phyloP scores from a whole-genome alignment of 1,140 invertebrate species.

The Samia ricini region DNA sequence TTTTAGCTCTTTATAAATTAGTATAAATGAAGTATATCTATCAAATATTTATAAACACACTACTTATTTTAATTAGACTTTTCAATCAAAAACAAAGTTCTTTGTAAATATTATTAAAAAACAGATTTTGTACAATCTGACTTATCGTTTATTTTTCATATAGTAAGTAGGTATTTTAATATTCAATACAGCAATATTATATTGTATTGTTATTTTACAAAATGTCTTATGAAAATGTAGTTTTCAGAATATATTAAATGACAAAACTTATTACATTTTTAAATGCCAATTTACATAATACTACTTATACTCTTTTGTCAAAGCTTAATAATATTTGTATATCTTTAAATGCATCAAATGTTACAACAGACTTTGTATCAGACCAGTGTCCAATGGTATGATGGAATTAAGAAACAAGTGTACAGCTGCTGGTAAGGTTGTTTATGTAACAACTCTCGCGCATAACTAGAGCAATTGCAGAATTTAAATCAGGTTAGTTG shows the following conservation, averaged over 20 bases:
- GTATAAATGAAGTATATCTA: no score
- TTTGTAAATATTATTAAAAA: no score
- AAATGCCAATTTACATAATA: conserved; percentile 1
- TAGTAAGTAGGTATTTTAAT: no score
- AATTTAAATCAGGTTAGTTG: conserved; percentile 17
- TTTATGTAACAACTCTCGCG: conserved; percentile 23
- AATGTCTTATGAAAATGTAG: background rate
- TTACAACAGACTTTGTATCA: conserved; percentile 1
- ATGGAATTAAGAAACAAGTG: conserved; percentile 14
- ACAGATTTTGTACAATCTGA: no score
- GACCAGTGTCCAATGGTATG: background rate
- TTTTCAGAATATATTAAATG: background rate
- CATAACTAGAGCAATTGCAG: conserved; percentile 27
- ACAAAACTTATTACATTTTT: background rate
- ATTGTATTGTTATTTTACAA: background rate
- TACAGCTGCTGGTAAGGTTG: conserved; percentile 18
- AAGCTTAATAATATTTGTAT: background rate
- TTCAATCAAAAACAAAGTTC: no score
- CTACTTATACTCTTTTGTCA: background rate
- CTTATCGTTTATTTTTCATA: no score
- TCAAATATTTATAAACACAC: no score
- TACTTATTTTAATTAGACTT: no score
- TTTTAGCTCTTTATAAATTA: no score
- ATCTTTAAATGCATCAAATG: conserved; percentile 1
- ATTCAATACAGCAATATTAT: no score